A percentile compares a stretch with the other conserved stretches of the same genome.
phyloP scores from a whole-genome alignment of 2,797 vertebrate genomes.

The Sebastolobus altivelis region DNA sequence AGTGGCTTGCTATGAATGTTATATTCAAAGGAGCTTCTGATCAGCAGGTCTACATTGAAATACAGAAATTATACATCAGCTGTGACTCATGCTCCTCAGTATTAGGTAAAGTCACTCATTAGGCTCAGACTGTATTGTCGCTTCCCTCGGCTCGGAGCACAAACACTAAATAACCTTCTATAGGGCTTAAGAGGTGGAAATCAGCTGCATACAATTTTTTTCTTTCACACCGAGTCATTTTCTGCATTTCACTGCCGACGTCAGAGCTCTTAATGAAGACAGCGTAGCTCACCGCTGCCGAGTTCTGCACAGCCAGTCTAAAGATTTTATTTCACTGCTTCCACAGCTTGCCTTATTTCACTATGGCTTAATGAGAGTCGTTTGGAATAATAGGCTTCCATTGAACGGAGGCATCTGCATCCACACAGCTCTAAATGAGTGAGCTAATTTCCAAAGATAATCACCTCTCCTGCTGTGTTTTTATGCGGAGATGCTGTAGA shows the following conservation, averaged over 20 bases:
- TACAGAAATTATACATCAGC: constrained; percentile 64
- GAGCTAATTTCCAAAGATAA: constrained; percentile 87
- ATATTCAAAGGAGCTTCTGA: constrained; percentile 49
- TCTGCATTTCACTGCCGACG: constrained; percentile 70
- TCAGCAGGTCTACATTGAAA: constrained; percentile 54
- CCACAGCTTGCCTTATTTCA: constrained; percentile 90
- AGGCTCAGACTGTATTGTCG: constrained; percentile 68
- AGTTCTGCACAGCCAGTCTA: constrained; percentile 82
- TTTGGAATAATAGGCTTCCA: constrained; percentile 92
- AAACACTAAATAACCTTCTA: constrained; percentile 71
- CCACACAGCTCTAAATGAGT: constrained; percentile 87
- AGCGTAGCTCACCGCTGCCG: constrained; percentile 53
- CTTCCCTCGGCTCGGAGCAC: constrained; percentile 57
- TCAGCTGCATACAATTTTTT: constrained; percentile 78
- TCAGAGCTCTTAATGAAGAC: constrained; percentile 80
- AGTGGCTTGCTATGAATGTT: constrained; percentile 39
- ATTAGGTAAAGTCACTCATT: constrained; percentile 69
- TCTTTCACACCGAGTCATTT: constrained; percentile 64
- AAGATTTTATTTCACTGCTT: constrained; percentile 86
- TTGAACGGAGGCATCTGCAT: constrained; percentile 89
- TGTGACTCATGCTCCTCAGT: constrained; percentile 63
- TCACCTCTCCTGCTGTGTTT: constrained; percentile 85
- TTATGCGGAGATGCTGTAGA: constrained; percentile 78
- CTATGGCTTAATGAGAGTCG: constrained; percentile 87
- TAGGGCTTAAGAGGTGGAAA: constrained; percentile 70